A percentile compares a stretch with the other conserved stretches of the same genome.
Conservation (phyloP, 2,113 vertebrate species). For the Paradoxurus hermaphroditus region DNA sequence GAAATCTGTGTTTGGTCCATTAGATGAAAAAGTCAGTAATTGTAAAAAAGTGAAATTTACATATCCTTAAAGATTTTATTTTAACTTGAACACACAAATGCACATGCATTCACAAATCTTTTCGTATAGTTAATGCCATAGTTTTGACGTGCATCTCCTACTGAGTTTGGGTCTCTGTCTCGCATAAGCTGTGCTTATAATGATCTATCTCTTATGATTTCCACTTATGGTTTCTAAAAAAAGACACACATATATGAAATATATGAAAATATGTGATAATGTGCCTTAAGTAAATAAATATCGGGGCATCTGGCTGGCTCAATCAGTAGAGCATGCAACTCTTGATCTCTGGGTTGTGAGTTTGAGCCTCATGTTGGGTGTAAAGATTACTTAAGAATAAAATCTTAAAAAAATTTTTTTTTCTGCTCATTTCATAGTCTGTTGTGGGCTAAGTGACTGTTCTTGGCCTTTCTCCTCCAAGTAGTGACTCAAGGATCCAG, state of each 20-base stretch:
- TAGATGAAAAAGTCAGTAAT: neutral
- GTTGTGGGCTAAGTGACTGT: neutral
- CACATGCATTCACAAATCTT: neutral
- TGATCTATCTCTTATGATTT: neutral
- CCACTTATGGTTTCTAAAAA: neutral
- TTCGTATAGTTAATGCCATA: neutral
- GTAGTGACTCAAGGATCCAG: neutral
- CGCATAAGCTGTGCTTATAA: neutral
- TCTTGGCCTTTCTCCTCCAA: neutral
- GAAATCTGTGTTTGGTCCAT: neutral
- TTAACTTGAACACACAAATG: neutral
- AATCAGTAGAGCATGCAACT: neutral
- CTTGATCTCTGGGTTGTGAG: neutral
- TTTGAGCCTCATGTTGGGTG: neutral
- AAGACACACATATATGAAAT: neutral
- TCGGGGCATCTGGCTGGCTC: neutral
- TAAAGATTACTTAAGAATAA: neutral
- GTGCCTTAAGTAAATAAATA: neutral
- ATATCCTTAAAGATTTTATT: neutral
- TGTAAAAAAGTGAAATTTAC: neutral
- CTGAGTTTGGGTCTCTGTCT: neutral
- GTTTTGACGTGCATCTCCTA: neutral
- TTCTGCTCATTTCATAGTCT: neutral
- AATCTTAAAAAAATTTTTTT: neutral
- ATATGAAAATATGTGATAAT: neutral